Base-by-base conservation (phyloP, 2,113 vertebrate genomes). In the Malurus alboscapulatus region DNA sequence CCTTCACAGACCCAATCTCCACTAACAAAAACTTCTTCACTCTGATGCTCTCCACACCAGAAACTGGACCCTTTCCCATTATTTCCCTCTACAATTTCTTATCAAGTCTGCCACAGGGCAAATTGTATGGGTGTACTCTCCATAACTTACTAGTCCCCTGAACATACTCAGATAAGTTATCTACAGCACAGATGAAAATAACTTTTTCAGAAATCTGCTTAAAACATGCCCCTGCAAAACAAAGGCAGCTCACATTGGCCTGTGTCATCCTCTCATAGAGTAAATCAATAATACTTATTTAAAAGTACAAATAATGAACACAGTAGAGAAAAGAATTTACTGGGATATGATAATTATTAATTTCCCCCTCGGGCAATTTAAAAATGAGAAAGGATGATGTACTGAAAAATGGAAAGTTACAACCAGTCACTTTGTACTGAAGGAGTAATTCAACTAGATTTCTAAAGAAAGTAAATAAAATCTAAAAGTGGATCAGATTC, bases 331-430 rank as follows among this genome's bases (percentile, higher is more conserved):
- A 72, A 81, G 7, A 36, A 51, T 59, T 57, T 19, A 38, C 29
- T 4, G 45, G 11, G 38, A 29, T 34, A 26, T 0, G 0, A 68
- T 26, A 2, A 24, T 2, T n/a, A 51, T 5, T 26, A 84, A 69
- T 44, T 69, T 24, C 10, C 54, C 8, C 15, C 34, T 59, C 17
- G 68, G 62, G 17, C 6, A 75, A 32, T 12, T 75, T 79, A 47
- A 68, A 89, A 76, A 51, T 29, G 30, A 65, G 14, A 47, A 58
- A 15, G 26, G 13, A 8, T 4, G 24, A 32, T 10, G 22, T 2
- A 21, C 1, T n/a, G 17, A 63, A 73, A 44, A 84, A 30, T 7
- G 2, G 29, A 26, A 66, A 71, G 36, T 30, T 87, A 38, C 19
- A 40, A 81, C 32, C 19, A 34, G 11, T 7, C 1, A 32, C 14